Conservation (phyloP, 2,113 vertebrate species). For the Megaptera novaeangliae region DNA sequence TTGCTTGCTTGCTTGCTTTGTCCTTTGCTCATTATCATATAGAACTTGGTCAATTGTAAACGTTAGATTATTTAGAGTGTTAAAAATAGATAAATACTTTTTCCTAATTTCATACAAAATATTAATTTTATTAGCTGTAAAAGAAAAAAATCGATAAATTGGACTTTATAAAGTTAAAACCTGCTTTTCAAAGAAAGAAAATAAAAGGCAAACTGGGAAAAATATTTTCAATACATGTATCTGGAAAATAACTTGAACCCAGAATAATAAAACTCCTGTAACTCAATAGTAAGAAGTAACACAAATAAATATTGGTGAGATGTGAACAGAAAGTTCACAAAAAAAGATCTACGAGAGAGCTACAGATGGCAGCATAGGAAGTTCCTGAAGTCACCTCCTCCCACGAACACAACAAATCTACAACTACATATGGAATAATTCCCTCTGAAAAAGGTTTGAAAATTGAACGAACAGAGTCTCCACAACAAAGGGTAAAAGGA, state of each 20-base stretch:
- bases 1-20: not conserved
- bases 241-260: not conserved
- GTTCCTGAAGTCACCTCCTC: not conserved
- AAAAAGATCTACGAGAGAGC: not conserved
- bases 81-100: not conserved
- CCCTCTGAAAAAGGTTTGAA: not conserved
- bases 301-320: not conserved
- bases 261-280: not conserved
- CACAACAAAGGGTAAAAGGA: not conserved
- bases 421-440: not conserved
- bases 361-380: fast-evolving
- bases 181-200: not conserved
- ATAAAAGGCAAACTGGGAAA: not conserved
- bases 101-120: not conserved
- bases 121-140: not conserved
- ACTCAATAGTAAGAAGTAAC: not conserved
- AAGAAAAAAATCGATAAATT: not conserved
- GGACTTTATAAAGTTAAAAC: not conserved
- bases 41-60: not conserved
- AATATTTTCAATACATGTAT: not conserved
- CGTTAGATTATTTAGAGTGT: not conserved
- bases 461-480: not conserved
- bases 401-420: not conserved
- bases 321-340: not conserved
- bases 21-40: not conserved